phyloP scores from a whole-genome alignment of 2,797 vertebrate genomes.

The Lutjanus argentimaculatus region DNA sequence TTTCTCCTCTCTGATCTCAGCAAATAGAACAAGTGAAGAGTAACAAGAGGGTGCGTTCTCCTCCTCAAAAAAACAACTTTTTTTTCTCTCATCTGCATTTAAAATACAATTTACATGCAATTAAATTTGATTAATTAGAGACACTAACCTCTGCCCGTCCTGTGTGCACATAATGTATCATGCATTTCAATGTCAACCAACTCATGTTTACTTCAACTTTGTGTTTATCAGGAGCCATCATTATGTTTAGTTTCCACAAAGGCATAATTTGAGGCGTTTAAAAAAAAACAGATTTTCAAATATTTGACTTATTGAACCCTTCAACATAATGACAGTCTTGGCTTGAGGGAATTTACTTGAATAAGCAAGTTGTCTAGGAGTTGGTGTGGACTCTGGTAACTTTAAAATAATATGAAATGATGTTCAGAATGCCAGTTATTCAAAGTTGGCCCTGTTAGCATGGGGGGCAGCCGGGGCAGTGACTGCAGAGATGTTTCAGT shows the following conservation, averaged over 20 bases:
- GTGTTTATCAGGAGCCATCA: constrained; percentile 51
- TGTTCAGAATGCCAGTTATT: constrained; percentile 61
- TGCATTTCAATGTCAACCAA: constrained; percentile 83
- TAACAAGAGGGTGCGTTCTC: constrained; percentile 56
- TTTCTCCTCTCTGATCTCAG: constrained; percentile 46
- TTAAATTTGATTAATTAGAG: constrained; percentile 86
- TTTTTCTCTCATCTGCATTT: constrained; percentile 70
- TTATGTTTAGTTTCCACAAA: constrained; percentile 31
- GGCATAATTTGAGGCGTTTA: constrained; percentile 14
- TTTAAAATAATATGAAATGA: constrained; percentile 17
- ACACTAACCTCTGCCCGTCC: constrained; percentile 82
- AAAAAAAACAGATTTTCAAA: constrained; percentile 11
- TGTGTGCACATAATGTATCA: constrained; percentile 74
- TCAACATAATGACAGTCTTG: constrained; percentile 13
- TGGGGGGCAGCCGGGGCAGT: constrained; percentile 73
- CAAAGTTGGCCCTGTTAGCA: constrained; percentile 76
- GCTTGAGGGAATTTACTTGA: constrained; percentile 36
- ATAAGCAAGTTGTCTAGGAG: constrained; percentile 29
- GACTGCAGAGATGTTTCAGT: constrained; percentile 92
- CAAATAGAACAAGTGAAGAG: constrained; percentile 62
- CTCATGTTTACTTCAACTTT: constrained; percentile 72
- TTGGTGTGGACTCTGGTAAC: not conserved
- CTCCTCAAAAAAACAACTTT: constrained; percentile 32
- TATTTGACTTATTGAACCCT: constrained; percentile 44
- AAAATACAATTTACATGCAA: constrained; percentile 87